Percentiles rank a stretch among this genome's conserved stretches.
These are phyloP conservation scores for Brachyrhaphis roseni DNA, from an alignment of 2,797 vertebrate species.

Conservation along the genomic window DNA sequence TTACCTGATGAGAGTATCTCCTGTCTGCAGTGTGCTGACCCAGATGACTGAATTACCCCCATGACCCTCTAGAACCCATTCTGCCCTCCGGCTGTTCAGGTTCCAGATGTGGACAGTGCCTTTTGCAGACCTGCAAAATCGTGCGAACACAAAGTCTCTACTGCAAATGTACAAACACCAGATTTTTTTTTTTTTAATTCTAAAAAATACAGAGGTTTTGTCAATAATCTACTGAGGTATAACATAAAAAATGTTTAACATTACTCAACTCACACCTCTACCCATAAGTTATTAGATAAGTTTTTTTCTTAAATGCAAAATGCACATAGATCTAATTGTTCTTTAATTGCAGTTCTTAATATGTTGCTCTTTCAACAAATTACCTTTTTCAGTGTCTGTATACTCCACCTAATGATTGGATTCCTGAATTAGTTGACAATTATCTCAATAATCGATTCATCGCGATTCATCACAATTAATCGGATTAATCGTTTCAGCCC, in stretches of 20 bases:
- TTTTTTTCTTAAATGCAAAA: no score
- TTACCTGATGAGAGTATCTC: constrained; percentile 85
- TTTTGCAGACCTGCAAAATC: constrained; percentile 82
- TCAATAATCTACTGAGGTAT: background rate
- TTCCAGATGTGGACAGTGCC: constrained; percentile 92
- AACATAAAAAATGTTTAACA: background rate
- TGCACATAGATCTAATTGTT: no score
- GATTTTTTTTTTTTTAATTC: background rate
- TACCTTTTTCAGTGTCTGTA: no score
- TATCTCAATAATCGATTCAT: no score
- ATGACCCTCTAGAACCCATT: constrained; percentile 85
- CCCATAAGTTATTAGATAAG: background rate
- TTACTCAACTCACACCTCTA: background rate
- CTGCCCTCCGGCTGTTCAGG: constrained; percentile 84
- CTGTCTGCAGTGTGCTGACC: constrained; percentile 75
- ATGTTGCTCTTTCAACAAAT: no score
- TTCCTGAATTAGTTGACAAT: no score
- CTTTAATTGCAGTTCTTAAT: no score
- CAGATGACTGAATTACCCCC: constrained; percentile 86
- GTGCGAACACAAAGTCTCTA: background rate
- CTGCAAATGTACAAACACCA: background rate
- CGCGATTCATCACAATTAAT: no score
- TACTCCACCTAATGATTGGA: no score
- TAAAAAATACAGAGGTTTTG: background rate
- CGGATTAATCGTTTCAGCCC: no score